Conservation (phyloP, 2,888 invertebrate species). For the Amphiduros pacificus region DNA sequence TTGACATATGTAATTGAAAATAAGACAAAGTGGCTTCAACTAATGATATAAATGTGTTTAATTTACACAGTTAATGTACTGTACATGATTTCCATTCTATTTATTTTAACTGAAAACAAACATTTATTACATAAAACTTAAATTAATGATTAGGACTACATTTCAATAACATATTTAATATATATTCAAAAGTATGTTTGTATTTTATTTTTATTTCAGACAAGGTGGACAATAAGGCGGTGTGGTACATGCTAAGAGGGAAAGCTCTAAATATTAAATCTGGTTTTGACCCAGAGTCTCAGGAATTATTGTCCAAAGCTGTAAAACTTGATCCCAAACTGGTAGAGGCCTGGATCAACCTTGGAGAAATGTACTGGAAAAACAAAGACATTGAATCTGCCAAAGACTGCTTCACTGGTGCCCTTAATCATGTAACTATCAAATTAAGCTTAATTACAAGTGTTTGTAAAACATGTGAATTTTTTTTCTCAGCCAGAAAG, state of each 20-base stretch:
- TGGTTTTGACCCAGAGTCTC: conserved; percentile 71
- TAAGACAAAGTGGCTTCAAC: too few species aligned
- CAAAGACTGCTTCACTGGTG: conserved; percentile 80
- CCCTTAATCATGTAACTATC: conserved; percentile 54
- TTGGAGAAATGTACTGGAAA: conserved; percentile 88
- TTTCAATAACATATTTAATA: background rate
- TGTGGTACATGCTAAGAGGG: conserved; percentile 70
- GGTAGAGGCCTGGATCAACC: conserved; percentile 83
- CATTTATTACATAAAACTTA: background rate
- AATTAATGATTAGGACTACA: background rate
- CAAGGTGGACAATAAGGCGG: conserved; percentile 47
- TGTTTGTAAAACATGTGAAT: background rate
- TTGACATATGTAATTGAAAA: too few species aligned
- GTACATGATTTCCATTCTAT: too few species aligned
- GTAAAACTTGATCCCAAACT: conserved; percentile 81
- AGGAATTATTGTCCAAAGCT: conserved; percentile 77
- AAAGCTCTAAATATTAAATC: conserved; percentile 71
- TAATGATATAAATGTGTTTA: too few species aligned
- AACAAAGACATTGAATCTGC: conserved; percentile 79
- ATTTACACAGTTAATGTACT: too few species aligned
- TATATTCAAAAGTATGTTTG: background rate
- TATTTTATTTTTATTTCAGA: conserved; percentile 32
- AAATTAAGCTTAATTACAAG: background rate
- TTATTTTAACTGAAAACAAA: too few species aligned
- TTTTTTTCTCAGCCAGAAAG: background rate